phyloP scores from a whole-genome alignment of 2,888 invertebrate genomes.

The Pyrrhosoma nymphula region DNA sequence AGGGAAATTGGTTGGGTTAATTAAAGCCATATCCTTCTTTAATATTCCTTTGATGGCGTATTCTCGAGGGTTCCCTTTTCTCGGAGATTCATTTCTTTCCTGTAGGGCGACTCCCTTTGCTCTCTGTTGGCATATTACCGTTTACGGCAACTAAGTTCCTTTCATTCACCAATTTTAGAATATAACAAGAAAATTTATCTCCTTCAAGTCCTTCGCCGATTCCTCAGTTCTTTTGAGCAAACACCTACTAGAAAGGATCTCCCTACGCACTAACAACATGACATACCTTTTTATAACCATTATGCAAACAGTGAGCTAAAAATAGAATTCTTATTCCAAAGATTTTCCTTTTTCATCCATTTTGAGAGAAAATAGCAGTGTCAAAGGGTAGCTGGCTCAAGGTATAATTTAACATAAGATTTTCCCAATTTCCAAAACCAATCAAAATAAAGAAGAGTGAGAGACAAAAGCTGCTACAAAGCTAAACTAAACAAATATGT shows the following conservation, averaged over 20 bases:
- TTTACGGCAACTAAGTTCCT: conserved; percentile 3
- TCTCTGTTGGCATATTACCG: background rate
- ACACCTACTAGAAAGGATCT: background rate
- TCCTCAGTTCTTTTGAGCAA: background rate
- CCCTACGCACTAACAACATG: no score
- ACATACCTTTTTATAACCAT: no score
- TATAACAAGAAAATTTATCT: background rate
- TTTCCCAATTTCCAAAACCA: no score
- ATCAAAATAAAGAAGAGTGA: no score
- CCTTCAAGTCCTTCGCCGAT: background rate
- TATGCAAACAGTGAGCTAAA: no score
- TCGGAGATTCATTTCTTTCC: background rate
- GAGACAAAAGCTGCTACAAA: no score
- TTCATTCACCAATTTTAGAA: background rate
- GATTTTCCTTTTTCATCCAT: no score
- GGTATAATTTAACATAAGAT: no score
- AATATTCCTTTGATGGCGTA: conserved; percentile 6
- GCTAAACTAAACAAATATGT: no score
- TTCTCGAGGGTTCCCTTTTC: background rate
- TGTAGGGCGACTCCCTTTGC: background rate
- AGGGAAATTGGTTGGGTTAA: conserved; percentile 15
- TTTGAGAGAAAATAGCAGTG: no score
- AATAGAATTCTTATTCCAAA: no score
- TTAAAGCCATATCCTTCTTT: conserved; percentile 14
- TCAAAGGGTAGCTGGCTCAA: no score